Evolutionary conservation across 1,140 invertebrate species (phyloP), one percentile per base, ranked within the genome.

Genomic region (Apis dorsata): DNA sequence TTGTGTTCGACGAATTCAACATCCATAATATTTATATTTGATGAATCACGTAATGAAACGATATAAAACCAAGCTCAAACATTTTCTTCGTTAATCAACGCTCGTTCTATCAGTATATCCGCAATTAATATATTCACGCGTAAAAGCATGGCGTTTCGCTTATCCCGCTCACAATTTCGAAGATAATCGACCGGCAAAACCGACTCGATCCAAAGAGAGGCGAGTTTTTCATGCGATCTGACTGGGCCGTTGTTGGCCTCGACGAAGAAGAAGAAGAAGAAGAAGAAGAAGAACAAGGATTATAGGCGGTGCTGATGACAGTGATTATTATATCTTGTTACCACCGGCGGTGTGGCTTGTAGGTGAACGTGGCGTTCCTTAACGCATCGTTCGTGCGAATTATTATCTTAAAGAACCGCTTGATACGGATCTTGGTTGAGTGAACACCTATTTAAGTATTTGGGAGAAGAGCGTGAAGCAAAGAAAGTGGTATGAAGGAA

Each of bases 251-350:
- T 9, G 21, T 17, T 51, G 66, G 19, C 57, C 24, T 63, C 62
- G 13, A 57, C 44, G 28, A 44, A 44, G 34, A 44, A 44, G 34
- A 44, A 34, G 3, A 34, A 44, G 34, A 44, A 44, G 34, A 44
- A 44, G 24, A 34, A 34, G 53, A 74, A 74, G 80, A 57, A 81
- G 83, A 65, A 62, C 55, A 55, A 57, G 55, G 57, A 65, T 85
- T 87, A 83, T 81, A 83, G 79, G 34, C 82, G 73, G 66, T 76
- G 77, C 79, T 89, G 86, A 89, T 89, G 89, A 90, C 87, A 90
- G 88, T 89, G 86, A 90, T 90, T 89, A 90, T 87, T 89, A 87
- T 89, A 87, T 87, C 88, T 87, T 88, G 88, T 90, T 89, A 89
- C 88, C 88, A 88, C 86, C 85, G 83, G 81, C 83, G 85, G 60